Evolutionary conservation across 2,888 invertebrate genomes (phyloP), one percentile per base, ranked within the genome.

Genomic region (Glyphotaelius pellucidus): DNA sequence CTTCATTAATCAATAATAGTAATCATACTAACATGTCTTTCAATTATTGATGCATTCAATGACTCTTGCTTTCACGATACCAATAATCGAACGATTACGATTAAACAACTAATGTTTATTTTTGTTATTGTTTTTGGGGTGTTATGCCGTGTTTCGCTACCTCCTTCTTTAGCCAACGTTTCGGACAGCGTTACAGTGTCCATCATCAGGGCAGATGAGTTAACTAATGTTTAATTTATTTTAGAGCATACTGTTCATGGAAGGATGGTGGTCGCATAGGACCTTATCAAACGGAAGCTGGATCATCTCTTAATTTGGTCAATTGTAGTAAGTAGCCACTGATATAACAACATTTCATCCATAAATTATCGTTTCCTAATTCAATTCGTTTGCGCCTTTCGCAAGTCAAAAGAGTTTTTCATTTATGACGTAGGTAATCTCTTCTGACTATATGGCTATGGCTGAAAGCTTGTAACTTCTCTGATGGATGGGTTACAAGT

Each of bases 231-330:
- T 42, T 42, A 12, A 42, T 47, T 47, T 15, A 81, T 95, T 95
- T 93, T 94, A 97, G 97, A 87, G 96, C 96, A 52, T 96, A 95
- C 93, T 97, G 97, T 94, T 96, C 96, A 31, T 97, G 96, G 95
- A 96, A 96, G 93, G 97, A 97, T 94, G 97, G 96, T 35, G 94
- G 94, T 79, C 96, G 95, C 94, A 95, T 97, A 52, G 96, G 96
- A 38, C 95, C 96, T 83, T 97, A 96, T 95, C 96, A 96, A 94
- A 94, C 95, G 0, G 93, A 93, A 19, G 94, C 95, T 47, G 94
- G 95, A 92, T 95, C 94, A 93, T 94, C 94, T 93, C 95, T 95
- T 94, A 93, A 93, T 3, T 95, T 94, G 92, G 95, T 96, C 94
- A 96, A 96, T 94, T 97, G 97, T 95, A 96, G 97, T 97, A 96